Evolutionary conservation across 2,113 vertebrate species (phyloP).

Genomic region (Halichoerus grypus): DNA sequence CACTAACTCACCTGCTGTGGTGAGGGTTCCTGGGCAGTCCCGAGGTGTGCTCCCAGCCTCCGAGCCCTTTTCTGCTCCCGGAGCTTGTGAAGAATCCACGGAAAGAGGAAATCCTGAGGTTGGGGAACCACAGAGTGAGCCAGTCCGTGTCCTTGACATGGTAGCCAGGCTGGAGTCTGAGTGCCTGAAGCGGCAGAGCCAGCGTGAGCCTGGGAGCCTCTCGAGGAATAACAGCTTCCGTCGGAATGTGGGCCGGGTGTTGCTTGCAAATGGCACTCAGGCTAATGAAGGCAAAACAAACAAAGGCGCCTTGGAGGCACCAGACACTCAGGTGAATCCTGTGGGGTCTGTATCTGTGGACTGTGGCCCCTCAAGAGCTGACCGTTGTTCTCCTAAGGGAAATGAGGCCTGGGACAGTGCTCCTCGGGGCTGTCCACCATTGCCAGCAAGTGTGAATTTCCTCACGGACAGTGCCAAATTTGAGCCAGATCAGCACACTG

Average conservation of each 20-base stretch:
- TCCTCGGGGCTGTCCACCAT: conserved; percentile 54
- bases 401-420: conserved; percentile 72
- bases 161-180: conserved; percentile 96
- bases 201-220: conserved; percentile 88
- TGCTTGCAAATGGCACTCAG: conserved; percentile 88
- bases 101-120: conserved; percentile 71
- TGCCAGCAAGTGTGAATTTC: conserved; percentile 71
- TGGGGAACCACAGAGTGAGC: conserved; percentile 87
- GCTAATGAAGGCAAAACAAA: conserved; percentile 57
- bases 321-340: conserved; percentile 49
- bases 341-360: conserved; percentile 56
- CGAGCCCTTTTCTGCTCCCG: conserved; percentile 65
- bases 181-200: conserved; percentile 90
- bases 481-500: conserved; percentile 69
- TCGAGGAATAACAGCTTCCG: conserved; percentile 93
- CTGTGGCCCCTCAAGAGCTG: background rate
- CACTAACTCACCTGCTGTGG: conserved; percentile 25
- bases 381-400: background rate
- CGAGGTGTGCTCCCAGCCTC: conserved; percentile 69
- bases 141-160: conserved; percentile 94
- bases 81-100: conserved; percentile 56
- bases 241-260: conserved; percentile 91
- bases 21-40: conserved; percentile 80
- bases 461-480: conserved; percentile 54
- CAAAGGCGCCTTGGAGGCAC: background rate